phyloP scores from a whole-genome alignment of 2,113 vertebrate species.

The Leucopsar rothschildi region DNA sequence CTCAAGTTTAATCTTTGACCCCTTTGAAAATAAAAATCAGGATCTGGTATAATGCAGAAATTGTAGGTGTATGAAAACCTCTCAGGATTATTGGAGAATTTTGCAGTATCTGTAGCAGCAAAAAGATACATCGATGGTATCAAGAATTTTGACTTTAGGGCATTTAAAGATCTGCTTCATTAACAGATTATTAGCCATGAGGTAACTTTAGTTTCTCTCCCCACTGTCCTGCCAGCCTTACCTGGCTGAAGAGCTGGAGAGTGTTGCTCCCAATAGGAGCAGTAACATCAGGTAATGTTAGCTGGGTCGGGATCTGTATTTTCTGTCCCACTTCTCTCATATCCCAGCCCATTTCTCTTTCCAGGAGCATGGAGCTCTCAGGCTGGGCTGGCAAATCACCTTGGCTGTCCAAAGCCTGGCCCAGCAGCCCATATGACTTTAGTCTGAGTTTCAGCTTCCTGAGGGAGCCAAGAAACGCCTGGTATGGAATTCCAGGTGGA shows the following conservation, averaged over 20 bases:
- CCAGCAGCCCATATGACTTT: neutral
- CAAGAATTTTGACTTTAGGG: neutral
- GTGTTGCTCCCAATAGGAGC: neutral
- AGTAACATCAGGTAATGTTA: neutral
- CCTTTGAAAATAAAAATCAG: neutral
- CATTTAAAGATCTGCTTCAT: neutral
- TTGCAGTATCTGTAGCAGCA: neutral
- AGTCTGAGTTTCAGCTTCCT: neutral
- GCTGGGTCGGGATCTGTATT: neutral
- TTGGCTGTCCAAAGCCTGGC: neutral
- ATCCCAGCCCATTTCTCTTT: neutral
- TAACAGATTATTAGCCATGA: neutral
- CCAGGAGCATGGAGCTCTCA: neutral
- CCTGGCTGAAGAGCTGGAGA: neutral
- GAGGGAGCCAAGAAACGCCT: neutral
- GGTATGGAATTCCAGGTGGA: neutral
- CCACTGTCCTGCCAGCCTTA: neutral
- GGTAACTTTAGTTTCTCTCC: neutral
- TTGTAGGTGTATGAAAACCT: neutral
- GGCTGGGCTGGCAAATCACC: neutral
- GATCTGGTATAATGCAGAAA: neutral
- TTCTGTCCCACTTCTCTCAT: neutral
- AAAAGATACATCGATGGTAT: neutral
- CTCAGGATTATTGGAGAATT: neutral
- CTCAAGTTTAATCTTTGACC: neutral